phyloP scores from a whole-genome alignment of 2,113 vertebrate species.

The Gasterosteus aculeatus region DNA sequence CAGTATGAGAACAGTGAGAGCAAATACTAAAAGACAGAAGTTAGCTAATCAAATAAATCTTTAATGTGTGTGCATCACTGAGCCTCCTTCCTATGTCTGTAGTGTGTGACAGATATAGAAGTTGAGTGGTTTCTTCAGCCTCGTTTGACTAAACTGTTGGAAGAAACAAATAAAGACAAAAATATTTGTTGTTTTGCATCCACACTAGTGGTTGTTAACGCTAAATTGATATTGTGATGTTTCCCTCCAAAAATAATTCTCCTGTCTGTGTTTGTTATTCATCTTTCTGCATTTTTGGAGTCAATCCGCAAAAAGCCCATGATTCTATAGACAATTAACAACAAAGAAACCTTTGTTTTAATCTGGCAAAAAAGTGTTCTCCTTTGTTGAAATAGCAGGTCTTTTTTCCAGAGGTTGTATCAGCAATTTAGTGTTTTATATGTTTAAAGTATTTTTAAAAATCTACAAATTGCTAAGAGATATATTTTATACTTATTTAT shows the following conservation, averaged over 20 bases:
- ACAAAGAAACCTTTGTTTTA: constrained; percentile 21
- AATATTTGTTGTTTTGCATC: constrained; percentile 36
- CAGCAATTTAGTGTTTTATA: constrained; percentile 80
- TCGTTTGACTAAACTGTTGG: constrained; percentile 46
- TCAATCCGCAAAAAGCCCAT: constrained; percentile 58
- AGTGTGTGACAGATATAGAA: constrained; percentile 11
- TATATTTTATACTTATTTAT: constrained; percentile 99
- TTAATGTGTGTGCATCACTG: constrained; percentile 29
- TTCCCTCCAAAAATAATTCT: constrained; percentile 46
- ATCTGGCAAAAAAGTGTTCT: constrained; percentile 47
- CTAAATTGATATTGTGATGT: constrained; percentile 72
- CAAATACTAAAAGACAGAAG: not conserved
- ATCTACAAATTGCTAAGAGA: constrained; percentile 85
- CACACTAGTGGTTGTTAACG: constrained; percentile 22
- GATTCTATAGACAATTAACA: constrained; percentile 2
- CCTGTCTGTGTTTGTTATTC: constrained; percentile 57
- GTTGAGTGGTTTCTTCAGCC: constrained; percentile 58
- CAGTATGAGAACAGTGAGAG: constrained; percentile 8
- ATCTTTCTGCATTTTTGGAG: constrained; percentile 48
- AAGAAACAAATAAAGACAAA: not conserved
- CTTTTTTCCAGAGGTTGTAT: constrained; percentile 90
- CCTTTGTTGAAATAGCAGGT: constrained; percentile 92
- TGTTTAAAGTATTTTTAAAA: constrained; percentile 82
- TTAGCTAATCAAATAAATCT: constrained; percentile 54
- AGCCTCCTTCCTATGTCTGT: constrained; percentile 32